These are phyloP conservation scores for Meiosimyza decipiens DNA, from an alignment of 2,888 invertebrate genomes.

Conservation along the genomic window DNA sequence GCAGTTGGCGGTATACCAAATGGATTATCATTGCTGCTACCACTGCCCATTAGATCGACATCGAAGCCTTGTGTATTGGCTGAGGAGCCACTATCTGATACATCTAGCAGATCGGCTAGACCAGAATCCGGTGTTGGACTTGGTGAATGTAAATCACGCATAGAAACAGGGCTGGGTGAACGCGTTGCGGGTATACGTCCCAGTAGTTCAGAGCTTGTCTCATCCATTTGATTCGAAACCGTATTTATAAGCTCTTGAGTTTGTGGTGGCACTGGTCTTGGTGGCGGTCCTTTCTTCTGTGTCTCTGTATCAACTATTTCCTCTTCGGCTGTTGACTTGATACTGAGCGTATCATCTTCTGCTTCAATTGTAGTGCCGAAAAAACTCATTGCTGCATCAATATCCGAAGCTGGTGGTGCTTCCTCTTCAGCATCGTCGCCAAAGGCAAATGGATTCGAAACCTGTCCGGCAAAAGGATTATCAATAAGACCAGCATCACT, in stretches of 20 bases:
- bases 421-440: constrained; percentile 64
- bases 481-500: constrained; percentile 69
- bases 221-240: constrained; percentile 89
- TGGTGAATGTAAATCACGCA: constrained; percentile 84
- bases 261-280: constrained; percentile 74
- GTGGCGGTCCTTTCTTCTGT: constrained; percentile 61
- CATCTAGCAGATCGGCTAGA: constrained; percentile 74
- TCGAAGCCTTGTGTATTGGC: constrained; percentile 57
- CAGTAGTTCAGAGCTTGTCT: constrained; percentile 84
- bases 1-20: constrained; percentile 64
- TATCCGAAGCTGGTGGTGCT: constrained; percentile 47
- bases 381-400: constrained; percentile 66
- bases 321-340: constrained; percentile 59
- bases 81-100: constrained; percentile 68
- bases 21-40: constrained; percentile 60
- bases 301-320: constrained; percentile 49
- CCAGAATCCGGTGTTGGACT: constrained; percentile 82
- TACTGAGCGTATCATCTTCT: constrained; percentile 61
- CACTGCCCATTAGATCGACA: constrained; percentile 55
- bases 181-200: constrained; percentile 86
- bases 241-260: constrained; percentile 87
- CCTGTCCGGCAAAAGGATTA: constrained; percentile 73
- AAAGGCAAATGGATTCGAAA: constrained; percentile 78
- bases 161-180: constrained; percentile 88
- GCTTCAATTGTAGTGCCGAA: constrained; percentile 67